Percentiles rank a stretch among this genome's conserved stretches.
phyloP scores from a whole-genome alignment of 2,888 invertebrate species.

The Mesoligia furuncula region DNA sequence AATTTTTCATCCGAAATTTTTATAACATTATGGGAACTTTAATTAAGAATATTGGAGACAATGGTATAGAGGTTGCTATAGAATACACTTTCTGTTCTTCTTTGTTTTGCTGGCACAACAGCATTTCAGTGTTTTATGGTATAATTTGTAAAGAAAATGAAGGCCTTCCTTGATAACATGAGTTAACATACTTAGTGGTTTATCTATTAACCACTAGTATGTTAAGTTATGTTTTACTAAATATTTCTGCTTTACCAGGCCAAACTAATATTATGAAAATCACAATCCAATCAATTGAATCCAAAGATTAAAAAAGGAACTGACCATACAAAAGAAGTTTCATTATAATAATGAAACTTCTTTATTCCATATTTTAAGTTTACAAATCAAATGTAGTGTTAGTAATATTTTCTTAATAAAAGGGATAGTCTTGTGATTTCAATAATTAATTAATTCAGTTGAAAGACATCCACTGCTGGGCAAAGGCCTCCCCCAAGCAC shows the following conservation, averaged over 20 bases:
- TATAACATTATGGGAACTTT: background rate
- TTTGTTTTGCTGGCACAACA: background rate
- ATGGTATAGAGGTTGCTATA: background rate
- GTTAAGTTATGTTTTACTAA: background rate
- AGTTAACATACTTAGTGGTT: too few relatives aligned
- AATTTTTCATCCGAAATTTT: background rate
- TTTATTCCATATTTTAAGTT: background rate
- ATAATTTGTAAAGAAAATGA: conserved; percentile 3
- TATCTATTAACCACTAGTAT: background rate
- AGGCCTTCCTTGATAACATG: too few relatives aligned
- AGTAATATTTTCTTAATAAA: background rate
- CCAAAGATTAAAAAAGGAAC: background rate
- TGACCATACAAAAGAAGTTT: background rate
- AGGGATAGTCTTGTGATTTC: background rate
- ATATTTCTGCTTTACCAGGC: background rate
- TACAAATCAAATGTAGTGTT: background rate
- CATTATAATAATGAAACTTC: too few relatives aligned
- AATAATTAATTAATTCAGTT: too few relatives aligned
- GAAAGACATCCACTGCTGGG: too few relatives aligned
- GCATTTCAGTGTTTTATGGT: background rate
- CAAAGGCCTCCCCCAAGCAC: too few relatives aligned
- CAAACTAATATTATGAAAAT: background rate
- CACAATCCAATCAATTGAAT: background rate
- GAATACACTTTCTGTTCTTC: background rate
- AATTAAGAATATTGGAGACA: background rate